Conservation (phyloP, 2,113 vertebrate genomes). For the pig (Sus scrofa) region T2T-Sscrofa CM000818.6:131152501-131153000, state of each 20-base stretch:
- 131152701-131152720: background rate
- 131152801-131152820: background rate
- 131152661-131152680: background rate
- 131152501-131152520: too few relatives aligned
- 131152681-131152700: background rate
- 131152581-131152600: background rate
- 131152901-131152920: background rate
- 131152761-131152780: background rate
- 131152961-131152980: background rate
- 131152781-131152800: slow-evolving; percentile 6
- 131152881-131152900: background rate
- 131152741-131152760: background rate
- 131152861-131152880: background rate
- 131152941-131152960: background rate
- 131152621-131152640: background rate
- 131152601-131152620: background rate
- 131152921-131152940: background rate
- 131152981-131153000: background rate
- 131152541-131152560: background rate
- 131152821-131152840: background rate
- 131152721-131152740: background rate
- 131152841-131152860: background rate
- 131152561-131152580: background rate
- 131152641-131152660: background rate
- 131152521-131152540: background rate